Conservation (phyloP, 2,888 invertebrate genomes). For the Dasysyrphus albostriatus region DNA sequence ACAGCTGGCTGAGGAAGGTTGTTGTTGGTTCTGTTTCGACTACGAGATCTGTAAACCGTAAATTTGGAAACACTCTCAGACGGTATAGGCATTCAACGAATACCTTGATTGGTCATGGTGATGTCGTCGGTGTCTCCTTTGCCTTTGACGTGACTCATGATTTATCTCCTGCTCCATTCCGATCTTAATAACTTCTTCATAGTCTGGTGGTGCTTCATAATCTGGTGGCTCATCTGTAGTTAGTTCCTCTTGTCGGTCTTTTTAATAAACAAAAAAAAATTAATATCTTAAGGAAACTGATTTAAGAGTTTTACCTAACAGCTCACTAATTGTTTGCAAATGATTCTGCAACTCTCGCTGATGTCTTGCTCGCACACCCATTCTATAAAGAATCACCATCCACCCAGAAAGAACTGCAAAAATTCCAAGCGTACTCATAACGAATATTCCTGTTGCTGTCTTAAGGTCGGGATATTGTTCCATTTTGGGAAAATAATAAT, state of each 20-base stretch:
- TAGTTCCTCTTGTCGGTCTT: conserved; percentile 84
- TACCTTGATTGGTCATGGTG: conserved; percentile 75
- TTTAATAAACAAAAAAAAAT: conserved; percentile 77
- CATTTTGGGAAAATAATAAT: conserved; percentile 89
- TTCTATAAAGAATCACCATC: conserved; percentile 87
- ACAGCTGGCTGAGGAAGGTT: conserved; percentile 50
- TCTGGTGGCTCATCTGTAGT: conserved; percentile 86
- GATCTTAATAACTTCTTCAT: conserved; percentile 88
- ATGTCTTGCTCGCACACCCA: conserved; percentile 87
- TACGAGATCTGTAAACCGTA: conserved; percentile 43
- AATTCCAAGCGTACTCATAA: conserved; percentile 87
- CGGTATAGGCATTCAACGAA: neutral
- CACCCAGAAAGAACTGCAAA: conserved; percentile 87
- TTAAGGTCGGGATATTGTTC: conserved; percentile 88
- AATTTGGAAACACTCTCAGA: neutral
- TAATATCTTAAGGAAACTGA: conserved; percentile 77
- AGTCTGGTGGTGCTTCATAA: conserved; percentile 90
- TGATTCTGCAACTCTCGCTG: conserved; percentile 88
- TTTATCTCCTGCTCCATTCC: conserved; percentile 84
- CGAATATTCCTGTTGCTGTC: conserved; percentile 87
- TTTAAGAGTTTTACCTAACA: conserved; percentile 85
- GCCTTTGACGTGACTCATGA: conserved; percentile 79
- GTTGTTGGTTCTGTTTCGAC: conserved; percentile 28
- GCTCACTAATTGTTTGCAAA: conserved; percentile 88
- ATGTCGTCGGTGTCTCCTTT: conserved; percentile 78